Conservation (phyloP, 2,888 invertebrate species). For the Coecobrya sp. region DNA sequence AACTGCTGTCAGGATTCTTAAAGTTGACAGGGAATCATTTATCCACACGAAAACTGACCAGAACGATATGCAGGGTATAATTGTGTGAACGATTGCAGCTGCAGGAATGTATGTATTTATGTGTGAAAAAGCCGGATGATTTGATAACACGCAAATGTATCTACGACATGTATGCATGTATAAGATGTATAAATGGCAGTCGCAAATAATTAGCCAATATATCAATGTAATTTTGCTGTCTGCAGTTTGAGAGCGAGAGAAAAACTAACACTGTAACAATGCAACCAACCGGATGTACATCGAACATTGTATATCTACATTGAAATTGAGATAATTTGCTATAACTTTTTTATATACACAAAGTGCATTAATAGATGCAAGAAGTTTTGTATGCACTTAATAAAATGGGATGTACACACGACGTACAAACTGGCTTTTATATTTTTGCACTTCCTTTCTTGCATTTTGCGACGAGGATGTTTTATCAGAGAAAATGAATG, state of each 20-base stretch:
- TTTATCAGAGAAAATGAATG: constrained; percentile 39
- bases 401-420: constrained; percentile 18
- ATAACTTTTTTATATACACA: not conserved
- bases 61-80: no score
- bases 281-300: constrained; percentile 5
- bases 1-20: no score
- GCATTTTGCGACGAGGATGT: not conserved
- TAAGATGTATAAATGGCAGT: not conserved
- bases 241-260: not conserved
- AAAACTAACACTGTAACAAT: not conserved
- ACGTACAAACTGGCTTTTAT: not conserved
- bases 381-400: not conserved
- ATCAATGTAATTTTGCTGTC: not conserved
- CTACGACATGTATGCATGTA: no score
- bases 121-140: no score
- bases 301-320: not conserved
- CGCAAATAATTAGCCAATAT: not conserved
- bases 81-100: no score
- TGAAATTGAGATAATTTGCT: constrained; percentile 9
- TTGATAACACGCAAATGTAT: not conserved
- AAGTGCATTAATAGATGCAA: not conserved
- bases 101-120: no score
- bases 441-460: constrained; percentile 26
- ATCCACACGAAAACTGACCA: not conserved
- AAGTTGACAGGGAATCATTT: not conserved